These are phyloP conservation scores for Orthosia gracilis DNA, from an alignment of 2,888 invertebrate genomes.

Conservation along the genomic window DNA sequence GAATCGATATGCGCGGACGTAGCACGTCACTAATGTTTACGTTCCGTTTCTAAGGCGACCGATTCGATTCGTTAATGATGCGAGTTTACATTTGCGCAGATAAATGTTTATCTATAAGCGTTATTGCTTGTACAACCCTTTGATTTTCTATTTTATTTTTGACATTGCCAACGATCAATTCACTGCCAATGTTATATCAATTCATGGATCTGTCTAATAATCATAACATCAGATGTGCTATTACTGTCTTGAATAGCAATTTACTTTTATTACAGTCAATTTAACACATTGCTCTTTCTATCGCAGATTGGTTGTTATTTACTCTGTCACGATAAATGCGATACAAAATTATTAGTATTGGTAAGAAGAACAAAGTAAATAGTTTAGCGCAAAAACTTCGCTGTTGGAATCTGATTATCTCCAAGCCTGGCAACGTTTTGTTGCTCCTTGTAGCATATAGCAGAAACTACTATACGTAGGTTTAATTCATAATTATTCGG, in stretches of 20 bases:
- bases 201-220: constrained; percentile 17
- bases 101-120: constrained; percentile 30
- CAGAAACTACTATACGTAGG: constrained; percentile 11
- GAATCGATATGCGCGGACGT: constrained; percentile 78
- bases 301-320: constrained; percentile 28
- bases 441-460: constrained; percentile 18
- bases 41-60: constrained; percentile 85
- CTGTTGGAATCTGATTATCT: constrained; percentile 39
- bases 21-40: constrained; percentile 85
- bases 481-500: constrained; percentile 40
- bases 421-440: constrained; percentile 29
- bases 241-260: constrained; percentile 27
- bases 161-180: constrained; percentile 28
- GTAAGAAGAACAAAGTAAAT: constrained; percentile 29
- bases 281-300: constrained; percentile 7
- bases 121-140: constrained; percentile 2
- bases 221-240: constrained; percentile 21
- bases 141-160: constrained; percentile 5
- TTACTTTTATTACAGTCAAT: constrained; percentile 26
- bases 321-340: constrained; percentile 18
- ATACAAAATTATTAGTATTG: constrained; percentile 25
- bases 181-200: constrained; percentile 36
- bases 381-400: constrained; percentile 21
- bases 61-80: constrained; percentile 78
- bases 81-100: constrained; percentile 52